Evolutionary conservation across 1,140 invertebrate species (phyloP).

Genomic region (Drosophila bipectinata): DNA sequence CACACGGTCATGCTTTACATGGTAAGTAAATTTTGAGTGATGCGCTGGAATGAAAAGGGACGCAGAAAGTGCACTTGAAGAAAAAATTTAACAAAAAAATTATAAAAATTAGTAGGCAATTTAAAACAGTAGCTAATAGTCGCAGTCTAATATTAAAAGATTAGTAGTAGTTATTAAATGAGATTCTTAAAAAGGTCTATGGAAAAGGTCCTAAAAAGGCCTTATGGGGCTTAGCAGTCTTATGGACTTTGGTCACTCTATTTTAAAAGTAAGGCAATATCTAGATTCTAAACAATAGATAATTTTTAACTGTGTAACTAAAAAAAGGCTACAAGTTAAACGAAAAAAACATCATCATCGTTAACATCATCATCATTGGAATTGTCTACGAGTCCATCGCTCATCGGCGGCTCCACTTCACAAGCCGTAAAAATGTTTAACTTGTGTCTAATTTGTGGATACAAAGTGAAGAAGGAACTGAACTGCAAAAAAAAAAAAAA

Average conservation of each 20-base stretch:
- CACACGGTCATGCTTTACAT: slow-evolving; percentile 62
- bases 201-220: too few relatives aligned
- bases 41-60: slow-evolving; percentile 34
- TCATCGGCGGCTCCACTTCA: slow-evolving; percentile 41
- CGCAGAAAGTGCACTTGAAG: slow-evolving; percentile 11
- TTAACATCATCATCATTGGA: slow-evolving; percentile 13
- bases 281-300: not conserved
- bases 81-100: not conserved
- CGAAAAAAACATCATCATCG: slow-evolving; percentile 22
- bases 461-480: slow-evolving; percentile 50
- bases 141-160: too few relatives aligned
- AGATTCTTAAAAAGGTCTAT: too few relatives aligned
- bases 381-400: slow-evolving; percentile 36
- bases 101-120: not conserved
- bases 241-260: too few relatives aligned
- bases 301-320: not conserved
- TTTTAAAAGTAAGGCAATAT: too few relatives aligned
- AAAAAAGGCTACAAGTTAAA: not conserved
- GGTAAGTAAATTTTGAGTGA: slow-evolving; percentile 57
- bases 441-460: slow-evolving; percentile 71
- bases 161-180: too few relatives aligned
- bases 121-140: too few relatives aligned
- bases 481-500: not conserved
- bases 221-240: too few relatives aligned
- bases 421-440: slow-evolving; percentile 51